These are phyloP conservation scores for Todiramphus saurophagus DNA, from an alignment of 2,113 vertebrate genomes.

Conservation along the genomic window DNA sequence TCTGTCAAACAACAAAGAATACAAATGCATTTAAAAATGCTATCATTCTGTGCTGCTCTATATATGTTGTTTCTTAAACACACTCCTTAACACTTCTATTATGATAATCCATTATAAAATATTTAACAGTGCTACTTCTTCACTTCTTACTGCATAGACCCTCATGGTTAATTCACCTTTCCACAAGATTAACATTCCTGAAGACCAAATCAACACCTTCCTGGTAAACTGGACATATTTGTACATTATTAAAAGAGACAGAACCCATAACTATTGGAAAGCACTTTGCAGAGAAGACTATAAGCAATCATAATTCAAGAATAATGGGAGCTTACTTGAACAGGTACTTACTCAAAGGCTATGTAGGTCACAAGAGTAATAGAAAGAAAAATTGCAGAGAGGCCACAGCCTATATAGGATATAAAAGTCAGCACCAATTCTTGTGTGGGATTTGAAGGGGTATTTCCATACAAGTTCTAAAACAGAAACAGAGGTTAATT, in stretches of 20 bases:
- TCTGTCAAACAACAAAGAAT: neutral
- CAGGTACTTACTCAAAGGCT: slow-evolving; percentile 87
- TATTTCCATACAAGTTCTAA: slow-evolving; percentile 84
- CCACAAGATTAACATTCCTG: neutral
- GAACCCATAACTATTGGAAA: neutral
- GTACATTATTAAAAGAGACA: neutral
- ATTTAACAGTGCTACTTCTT: neutral
- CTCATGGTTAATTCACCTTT: neutral
- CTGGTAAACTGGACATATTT: neutral
- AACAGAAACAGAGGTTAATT: slow-evolving; percentile 24
- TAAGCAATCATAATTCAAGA: neutral
- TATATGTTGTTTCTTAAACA: neutral
- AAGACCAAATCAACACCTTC: neutral
- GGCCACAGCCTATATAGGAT: slow-evolving; percentile 92
- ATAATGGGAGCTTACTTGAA: neutral
- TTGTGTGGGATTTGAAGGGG: slow-evolving; percentile 63
- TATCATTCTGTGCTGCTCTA: neutral
- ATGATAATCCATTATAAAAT: neutral
- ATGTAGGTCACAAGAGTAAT: slow-evolving; percentile 92
- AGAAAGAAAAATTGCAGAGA: slow-evolving; percentile 90
- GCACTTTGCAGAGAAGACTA: neutral
- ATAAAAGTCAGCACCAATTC: slow-evolving; percentile 87
- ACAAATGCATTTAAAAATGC: neutral
- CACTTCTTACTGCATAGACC: neutral
- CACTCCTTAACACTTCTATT: neutral